A percentile compares a stretch with the other conserved stretches of the same genome.
phyloP scores from a whole-genome alignment of 2,113 vertebrate species.

The Mugil cephalus region DNA sequence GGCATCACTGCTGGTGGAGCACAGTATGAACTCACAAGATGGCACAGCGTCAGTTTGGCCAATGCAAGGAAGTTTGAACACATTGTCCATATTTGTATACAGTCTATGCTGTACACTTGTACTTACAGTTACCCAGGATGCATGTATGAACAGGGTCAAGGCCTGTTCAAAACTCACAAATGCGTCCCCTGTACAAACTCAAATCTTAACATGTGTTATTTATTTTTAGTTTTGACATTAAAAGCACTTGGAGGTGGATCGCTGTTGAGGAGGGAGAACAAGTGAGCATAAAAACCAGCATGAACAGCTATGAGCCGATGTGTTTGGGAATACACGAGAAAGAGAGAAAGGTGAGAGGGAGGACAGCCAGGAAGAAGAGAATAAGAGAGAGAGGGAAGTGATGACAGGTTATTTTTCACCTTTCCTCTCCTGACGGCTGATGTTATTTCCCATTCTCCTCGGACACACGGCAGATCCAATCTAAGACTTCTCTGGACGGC shows the following conservation, averaged over 20 bases:
- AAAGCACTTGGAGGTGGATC: background rate
- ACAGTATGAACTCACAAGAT: too few species aligned
- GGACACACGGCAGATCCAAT: conserved; percentile 83
- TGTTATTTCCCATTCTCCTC: conserved; percentile 82
- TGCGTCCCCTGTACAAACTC: too few species aligned
- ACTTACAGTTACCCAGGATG: too few species aligned
- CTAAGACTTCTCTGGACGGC: conserved; percentile 78
- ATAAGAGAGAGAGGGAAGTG: conserved; percentile 67
- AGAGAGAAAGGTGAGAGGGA: conserved; percentile 31
- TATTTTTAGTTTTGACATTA: background rate
- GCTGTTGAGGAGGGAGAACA: background rate
- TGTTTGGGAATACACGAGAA: conserved; percentile 11
- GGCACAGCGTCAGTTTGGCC: too few species aligned
- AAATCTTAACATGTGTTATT: too few species aligned
- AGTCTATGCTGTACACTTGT: too few species aligned
- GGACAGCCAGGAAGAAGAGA: conserved; percentile 23
- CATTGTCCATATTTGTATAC: too few species aligned
- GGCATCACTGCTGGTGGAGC: too few species aligned
- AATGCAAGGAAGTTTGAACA: too few species aligned
- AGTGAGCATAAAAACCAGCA: background rate
- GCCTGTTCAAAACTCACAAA: too few species aligned
- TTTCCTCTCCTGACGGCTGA: conserved; percentile 78
- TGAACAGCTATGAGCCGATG: conserved; percentile 23
- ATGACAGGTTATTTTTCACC: conserved; percentile 89
- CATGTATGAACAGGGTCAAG: too few species aligned